A percentile compares a stretch with the other conserved stretches of the same genome.
Evolutionary conservation across 1,140 invertebrate genomes (phyloP).

Genomic region (Harpegnathos saltator): DNA sequence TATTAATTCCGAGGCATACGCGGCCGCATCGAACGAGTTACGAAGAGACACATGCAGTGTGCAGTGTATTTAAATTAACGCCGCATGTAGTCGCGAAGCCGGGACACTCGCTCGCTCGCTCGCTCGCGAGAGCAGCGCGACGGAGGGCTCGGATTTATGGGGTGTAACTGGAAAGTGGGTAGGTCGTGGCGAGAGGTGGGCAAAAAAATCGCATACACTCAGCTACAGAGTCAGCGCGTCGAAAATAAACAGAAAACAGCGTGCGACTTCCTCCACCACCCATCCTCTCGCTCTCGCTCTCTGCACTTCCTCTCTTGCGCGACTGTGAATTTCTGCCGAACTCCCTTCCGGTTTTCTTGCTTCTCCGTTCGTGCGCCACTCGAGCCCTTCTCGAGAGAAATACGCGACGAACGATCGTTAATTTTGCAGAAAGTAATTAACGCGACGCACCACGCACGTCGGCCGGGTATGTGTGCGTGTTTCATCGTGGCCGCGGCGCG

Average conservation of each 20-base stretch:
- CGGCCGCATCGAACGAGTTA: conserved; percentile 37
- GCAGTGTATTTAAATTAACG: conserved; percentile 43
- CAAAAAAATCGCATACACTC: conserved; percentile 2
- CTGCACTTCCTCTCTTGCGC: neutral
- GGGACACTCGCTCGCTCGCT: too few species aligned
- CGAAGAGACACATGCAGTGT: conserved; percentile 9
- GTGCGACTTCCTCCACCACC: conserved; percentile 10
- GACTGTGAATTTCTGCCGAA: conserved; percentile 24
- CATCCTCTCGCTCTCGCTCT: too few species aligned
- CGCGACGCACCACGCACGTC: conserved; percentile 33
- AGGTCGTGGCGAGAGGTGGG: conserved; percentile 26
- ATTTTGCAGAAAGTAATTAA: conserved; percentile 68
- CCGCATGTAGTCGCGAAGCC: neutral
- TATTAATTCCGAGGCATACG: conserved; percentile 48
- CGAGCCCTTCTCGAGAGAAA: conserved; percentile 3
- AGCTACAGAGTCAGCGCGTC: neutral
- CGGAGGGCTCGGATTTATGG: conserved; percentile 21
- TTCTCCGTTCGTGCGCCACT: neutral
- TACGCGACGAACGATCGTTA: conserved; percentile 55
- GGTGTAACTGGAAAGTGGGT: conserved; percentile 17
- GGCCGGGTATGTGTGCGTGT: conserved; percentile 7
- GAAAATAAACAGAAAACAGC: conserved; percentile 40
- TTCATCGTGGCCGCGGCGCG: neutral
- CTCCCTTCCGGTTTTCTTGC: conserved; percentile 32
- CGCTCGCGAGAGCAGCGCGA: neutral